These are phyloP conservation scores for Hydrochoerus hydrochaeris DNA, from an alignment of 2,113 vertebrate species.

Conservation along the genomic window DNA sequence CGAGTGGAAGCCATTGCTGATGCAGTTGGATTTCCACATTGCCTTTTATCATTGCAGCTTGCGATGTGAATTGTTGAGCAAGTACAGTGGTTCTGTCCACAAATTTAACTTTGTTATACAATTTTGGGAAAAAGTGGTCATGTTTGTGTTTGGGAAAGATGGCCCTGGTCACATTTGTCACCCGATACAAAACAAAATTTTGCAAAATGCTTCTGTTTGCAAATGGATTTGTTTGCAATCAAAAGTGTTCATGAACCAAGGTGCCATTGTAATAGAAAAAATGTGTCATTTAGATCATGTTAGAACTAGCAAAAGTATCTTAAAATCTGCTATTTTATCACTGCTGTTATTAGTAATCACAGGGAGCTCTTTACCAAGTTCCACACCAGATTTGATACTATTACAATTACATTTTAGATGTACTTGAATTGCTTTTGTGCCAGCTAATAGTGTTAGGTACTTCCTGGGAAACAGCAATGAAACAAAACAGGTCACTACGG, in stretches of 20 bases:
- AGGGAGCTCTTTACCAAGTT: conserved; percentile 48
- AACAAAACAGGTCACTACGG: conserved; percentile 42
- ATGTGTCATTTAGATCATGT: not conserved
- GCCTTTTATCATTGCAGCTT: not conserved
- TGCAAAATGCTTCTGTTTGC: not conserved
- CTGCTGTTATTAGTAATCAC: not conserved
- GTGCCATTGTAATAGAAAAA: not conserved
- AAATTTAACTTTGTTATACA: not conserved
- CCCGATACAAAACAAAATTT: not conserved
- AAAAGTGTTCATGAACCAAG: not conserved
- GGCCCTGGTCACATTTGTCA: not conserved
- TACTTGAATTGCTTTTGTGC: conserved; percentile 45
- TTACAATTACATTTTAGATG: conserved; percentile 56
- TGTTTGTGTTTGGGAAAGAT: not conserved
- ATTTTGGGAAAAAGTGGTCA: not conserved
- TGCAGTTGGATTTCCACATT: not conserved
- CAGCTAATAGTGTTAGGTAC: not conserved
- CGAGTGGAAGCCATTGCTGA: not conserved
- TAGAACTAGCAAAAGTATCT: not conserved
- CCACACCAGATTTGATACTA: not conserved
- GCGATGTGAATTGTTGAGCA: not conserved
- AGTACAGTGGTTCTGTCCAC: not conserved
- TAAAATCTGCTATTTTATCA: not conserved
- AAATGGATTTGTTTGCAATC: not conserved
- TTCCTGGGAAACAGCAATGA: conserved; percentile 57